Evolutionary conservation across 2,888 invertebrate species (phyloP).

Genomic region (Cyclophora albipunctata): DNA sequence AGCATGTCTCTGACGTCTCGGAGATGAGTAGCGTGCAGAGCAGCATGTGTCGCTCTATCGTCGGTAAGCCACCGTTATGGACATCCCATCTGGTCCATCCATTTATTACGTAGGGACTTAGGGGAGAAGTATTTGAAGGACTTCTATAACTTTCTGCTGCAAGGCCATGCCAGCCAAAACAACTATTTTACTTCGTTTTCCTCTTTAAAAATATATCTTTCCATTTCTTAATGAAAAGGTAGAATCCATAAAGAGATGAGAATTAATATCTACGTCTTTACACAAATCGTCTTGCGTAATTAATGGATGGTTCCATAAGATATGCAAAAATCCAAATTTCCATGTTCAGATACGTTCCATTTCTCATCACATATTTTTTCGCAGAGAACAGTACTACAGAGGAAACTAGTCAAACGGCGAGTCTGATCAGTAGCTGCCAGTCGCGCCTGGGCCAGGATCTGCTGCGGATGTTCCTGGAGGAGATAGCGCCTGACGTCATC

Average conservation of each 20-base stretch:
- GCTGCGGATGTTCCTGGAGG: constrained; percentile 92
- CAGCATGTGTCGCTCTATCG: constrained; percentile 73
- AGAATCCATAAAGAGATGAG: no score
- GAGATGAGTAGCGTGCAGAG: constrained; percentile 74
- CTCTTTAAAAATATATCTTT: neutral
- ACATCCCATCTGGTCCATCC: no score
- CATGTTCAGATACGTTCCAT: no score
- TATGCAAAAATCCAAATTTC: no score
- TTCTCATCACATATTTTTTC: constrained; percentile 7
- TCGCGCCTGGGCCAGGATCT: constrained; percentile 89
- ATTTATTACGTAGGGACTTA: no score
- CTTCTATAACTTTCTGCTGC: no score
- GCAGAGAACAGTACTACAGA: constrained; percentile 58
- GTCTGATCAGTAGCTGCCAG: constrained; percentile 57
- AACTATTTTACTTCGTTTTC: neutral
- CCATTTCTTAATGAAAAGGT: neutral
- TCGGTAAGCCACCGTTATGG: constrained; percentile 42
- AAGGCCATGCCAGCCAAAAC: no score
- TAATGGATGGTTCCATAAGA: no score
- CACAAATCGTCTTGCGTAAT: no score
- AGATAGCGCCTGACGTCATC: constrained; percentile 91
- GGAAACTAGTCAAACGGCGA: constrained; percentile 54
- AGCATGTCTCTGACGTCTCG: constrained; percentile 69
- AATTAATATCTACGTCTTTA: no score
- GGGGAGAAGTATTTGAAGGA: no score